Conservation (phyloP, 2,113 vertebrate genomes). For the Saccopteryx leptura region DNA sequence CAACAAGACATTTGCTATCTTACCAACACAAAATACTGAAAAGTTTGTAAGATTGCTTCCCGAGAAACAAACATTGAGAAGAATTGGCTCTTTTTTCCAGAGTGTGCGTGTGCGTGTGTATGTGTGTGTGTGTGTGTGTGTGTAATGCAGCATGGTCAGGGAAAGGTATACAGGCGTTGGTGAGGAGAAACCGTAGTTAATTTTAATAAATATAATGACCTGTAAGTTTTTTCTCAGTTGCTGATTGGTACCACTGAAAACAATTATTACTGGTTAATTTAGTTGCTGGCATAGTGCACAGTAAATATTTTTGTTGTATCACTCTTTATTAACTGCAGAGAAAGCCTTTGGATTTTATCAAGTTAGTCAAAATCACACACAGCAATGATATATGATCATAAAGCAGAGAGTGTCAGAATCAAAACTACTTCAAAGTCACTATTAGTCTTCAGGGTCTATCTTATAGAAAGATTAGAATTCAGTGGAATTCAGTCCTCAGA, state of each 20-base stretch:
- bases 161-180: conserved; percentile 52
- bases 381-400: conserved; percentile 3
- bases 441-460: neutral
- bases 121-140: neutral
- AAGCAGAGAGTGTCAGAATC: conserved; percentile 11
- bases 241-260: conserved; percentile 77
- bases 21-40: conserved; percentile 57
- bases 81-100: neutral
- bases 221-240: conserved; percentile 73
- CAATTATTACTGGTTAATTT: conserved; percentile 83
- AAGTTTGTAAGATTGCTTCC: conserved; percentile 62
- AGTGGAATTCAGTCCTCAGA: neutral
- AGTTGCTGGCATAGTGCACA: conserved; percentile 74
- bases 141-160: neutral
- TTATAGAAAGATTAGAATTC: neutral
- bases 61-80: conserved; percentile 63
- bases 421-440: conserved; percentile 56
- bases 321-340: conserved; percentile 76
- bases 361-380: conserved; percentile 72
- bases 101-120: neutral
- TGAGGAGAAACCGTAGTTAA: conserved; percentile 66
- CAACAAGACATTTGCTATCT: conserved; percentile 33
- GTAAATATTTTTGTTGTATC: conserved; percentile 77
- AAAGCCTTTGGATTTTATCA: conserved; percentile 71
- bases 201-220: conserved; percentile 79